Conservation (phyloP, 2,113 vertebrate genomes). For the Scytalopus superciliaris region DNA sequence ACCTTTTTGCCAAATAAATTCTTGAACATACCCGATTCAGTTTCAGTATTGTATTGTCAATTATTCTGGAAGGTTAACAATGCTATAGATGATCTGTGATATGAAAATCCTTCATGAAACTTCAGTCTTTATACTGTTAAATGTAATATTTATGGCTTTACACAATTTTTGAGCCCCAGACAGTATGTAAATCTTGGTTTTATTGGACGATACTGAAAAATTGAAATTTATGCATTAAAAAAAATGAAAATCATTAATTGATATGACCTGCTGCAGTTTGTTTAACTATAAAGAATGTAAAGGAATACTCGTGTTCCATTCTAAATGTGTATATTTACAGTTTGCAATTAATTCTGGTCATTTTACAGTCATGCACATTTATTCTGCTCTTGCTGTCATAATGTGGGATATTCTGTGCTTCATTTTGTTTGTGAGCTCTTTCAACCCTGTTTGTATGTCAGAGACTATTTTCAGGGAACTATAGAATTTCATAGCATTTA, state of each 20-base stretch:
- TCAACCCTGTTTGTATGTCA: not conserved
- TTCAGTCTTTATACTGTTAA: not conserved
- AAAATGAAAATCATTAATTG: not conserved
- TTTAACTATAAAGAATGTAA: not conserved
- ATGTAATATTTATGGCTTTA: not conserved
- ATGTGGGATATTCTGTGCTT: not conserved
- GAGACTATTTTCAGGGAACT: not conserved
- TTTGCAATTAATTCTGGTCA: not conserved
- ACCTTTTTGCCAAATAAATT: not conserved
- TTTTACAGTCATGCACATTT: not conserved
- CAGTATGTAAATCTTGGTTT: not conserved
- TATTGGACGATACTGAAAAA: not conserved
- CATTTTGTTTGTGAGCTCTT: not conserved
- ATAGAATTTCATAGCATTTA: not conserved
- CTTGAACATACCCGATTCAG: not conserved
- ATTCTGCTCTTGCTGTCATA: not conserved
- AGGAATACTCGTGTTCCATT: not conserved
- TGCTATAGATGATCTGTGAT: not conserved
- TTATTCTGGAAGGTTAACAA: not conserved
- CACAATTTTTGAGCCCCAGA: not conserved
- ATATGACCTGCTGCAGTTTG: not conserved
- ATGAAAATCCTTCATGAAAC: not conserved
- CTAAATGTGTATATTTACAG: not conserved
- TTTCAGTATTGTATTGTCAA: not conserved
- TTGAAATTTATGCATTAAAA: not conserved